Evolutionary conservation across 2,113 vertebrate genomes (phyloP), one percentile per base, ranked within the genome.

Genomic region (Oophaga pumilio): DNA sequence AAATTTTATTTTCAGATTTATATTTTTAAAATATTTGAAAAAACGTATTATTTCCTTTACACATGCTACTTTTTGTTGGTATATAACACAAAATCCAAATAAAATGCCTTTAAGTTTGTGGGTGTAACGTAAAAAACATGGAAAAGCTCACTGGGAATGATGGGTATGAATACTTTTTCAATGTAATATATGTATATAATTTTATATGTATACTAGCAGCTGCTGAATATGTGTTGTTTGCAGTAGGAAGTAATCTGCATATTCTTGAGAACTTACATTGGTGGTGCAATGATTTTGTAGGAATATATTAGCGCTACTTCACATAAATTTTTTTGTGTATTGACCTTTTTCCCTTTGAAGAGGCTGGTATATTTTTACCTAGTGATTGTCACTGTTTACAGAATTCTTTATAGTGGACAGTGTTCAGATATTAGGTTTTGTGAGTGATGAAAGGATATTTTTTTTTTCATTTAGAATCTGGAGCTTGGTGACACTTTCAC

Each of bases 341-440:
- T 81, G 57, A 81, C 52, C 43, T 17, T 79, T 79, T 28, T 80
- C 77, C 77, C 60, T 80, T 24, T 60, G 15, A 59, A 24, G 15
- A 80, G 24, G 26, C 10, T 22, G 24, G 18, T 6, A 18, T 14
- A 20, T 43, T 22, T 43, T 49, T 81, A 28, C 24, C 22, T 3
- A 43, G 18, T 28, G 24, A 28, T 60, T 17, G 8, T 13, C 12
- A 20, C 57, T 22, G 17, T 80, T 33, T 12, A n/a, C n/a, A 33
- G 28, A 49, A 8, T 49, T 43, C 11, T 43, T 43, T 43, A n/a
- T 24, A 76, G n/a, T 53, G 6, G 14, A 53, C 74, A 53, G 26
- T 62, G 9, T 43, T 80, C 26, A 78, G 13, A n/a, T 22, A 28
- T 8, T 18, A 56, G 22, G 17, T 17, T 50, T 52, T 22, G 11